Base-by-base conservation (phyloP, 2,888 invertebrate species). In the Conus canariensis region DNA sequence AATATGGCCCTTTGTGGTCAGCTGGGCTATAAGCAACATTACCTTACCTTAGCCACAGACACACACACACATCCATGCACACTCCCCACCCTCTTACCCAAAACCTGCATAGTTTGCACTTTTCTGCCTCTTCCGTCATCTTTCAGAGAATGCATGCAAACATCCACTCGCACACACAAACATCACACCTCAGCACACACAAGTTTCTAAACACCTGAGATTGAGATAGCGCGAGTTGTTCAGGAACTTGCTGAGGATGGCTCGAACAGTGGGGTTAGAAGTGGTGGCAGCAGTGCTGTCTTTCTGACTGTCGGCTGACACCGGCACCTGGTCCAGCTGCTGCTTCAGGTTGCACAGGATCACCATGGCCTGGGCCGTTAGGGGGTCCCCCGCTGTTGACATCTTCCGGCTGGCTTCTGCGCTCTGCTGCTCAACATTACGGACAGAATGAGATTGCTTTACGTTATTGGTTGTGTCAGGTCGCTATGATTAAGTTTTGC, bases 331-430 rank as follows among this genome's bases (percentile, higher is more conserved):
- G 83, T 92, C 92, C 88, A 94, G 91, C 89, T 94, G 93, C 87
- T 93, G 91, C 87, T 93, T 92, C n/a, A 97, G 95, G 93, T 96
- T 97, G 93, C 96, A 96, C 59, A 97, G 94, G 59, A 97, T 96
- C 30, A 94, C 93, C 90, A 94, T 95, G 67, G 95, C 95, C 91
- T 95, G 95, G 7, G 95, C 94, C 25, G 95, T 94, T 91, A 95
- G 88, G 22, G 95, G 95, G 90, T 95, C 95, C 25, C 95, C 95
- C 19, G 97, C 94, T 45, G 97, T 95, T 9, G 96, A 94, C 30
- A 94, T 94, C 88, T 93, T 94, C 14, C 88, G 82, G 77, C 88
- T 90, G 74, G 88, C 30, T 30, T 87, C 88, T 22, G 82, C 45
- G 30, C 64, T 45, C 90, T 90, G 90, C 77, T 80, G 30, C 77